These are phyloP conservation scores for Catharus ustulatus DNA, from an alignment of 2,797 vertebrate genomes.

Conservation along the genomic window DNA sequence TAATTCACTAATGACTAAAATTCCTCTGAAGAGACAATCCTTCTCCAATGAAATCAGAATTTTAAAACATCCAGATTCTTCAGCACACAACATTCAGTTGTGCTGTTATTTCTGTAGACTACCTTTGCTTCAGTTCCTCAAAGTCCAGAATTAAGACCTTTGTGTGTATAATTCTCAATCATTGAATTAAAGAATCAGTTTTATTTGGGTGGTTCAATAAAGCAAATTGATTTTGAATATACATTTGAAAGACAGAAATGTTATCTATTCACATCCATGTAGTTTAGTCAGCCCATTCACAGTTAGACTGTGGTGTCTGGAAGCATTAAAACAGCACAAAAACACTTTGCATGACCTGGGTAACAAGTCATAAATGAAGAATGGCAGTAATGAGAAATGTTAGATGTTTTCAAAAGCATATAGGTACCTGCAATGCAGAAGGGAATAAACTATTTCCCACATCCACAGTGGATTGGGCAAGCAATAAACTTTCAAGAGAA, in stretches of 20 bases:
- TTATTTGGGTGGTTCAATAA: neutral
- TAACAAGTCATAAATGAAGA: neutral
- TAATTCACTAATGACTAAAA: neutral
- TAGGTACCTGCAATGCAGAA: neutral
- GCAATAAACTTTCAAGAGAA: neutral
- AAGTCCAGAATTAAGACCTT: neutral
- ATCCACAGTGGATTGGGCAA: neutral
- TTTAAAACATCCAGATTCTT: neutral
- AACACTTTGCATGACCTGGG: neutral
- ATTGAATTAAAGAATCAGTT: neutral
- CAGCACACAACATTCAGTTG: neutral
- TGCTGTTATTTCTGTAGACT: neutral
- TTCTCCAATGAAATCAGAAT: neutral
- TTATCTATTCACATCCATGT: neutral
- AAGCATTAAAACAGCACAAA: neutral
- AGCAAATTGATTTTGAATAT: neutral
- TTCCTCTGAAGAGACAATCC: neutral
- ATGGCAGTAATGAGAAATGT: neutral
- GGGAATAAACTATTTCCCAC: neutral
- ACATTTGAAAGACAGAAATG: neutral
- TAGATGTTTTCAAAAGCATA: neutral
- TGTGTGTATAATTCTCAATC: neutral
- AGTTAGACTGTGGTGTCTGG: neutral
- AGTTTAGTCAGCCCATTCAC: neutral
- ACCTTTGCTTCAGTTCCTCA: neutral